phyloP scores from a whole-genome alignment of 2,888 invertebrate species.

The Hirudinaria manillensis region DNA sequence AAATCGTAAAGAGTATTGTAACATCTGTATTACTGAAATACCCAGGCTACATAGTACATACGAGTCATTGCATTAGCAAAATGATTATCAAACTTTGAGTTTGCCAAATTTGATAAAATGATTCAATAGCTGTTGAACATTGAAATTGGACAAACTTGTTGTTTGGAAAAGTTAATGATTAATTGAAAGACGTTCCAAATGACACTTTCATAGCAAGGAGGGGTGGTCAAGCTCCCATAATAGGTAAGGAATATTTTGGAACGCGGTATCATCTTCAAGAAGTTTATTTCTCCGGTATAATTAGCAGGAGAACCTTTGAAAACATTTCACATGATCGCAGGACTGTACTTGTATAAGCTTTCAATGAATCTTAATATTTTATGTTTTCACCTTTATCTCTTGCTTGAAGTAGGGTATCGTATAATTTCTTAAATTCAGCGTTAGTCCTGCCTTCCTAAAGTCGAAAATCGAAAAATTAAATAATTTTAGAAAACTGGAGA shows the following conservation, averaged over 20 bases:
- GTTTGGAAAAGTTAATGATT: not conserved
- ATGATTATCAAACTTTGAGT: too few relatives aligned
- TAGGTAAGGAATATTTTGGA: conserved; percentile 2
- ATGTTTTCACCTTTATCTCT: not conserved
- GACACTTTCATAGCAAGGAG: conserved; percentile 28
- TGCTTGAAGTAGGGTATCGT: too few relatives aligned
- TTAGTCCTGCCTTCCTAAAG: too few relatives aligned
- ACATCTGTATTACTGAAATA: too few relatives aligned
- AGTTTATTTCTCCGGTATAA: not conserved
- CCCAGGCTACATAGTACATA: too few relatives aligned
- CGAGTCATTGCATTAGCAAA: too few relatives aligned
- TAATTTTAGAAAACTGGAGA: too few relatives aligned
- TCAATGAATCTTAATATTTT: not conserved
- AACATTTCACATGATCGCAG: not conserved
- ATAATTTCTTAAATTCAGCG: too few relatives aligned
- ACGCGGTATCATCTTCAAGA: not conserved
- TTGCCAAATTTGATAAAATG: too few relatives aligned
- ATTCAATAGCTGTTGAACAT: not conserved
- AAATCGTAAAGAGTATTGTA: too few relatives aligned
- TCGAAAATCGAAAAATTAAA: too few relatives aligned
- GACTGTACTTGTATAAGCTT: not conserved
- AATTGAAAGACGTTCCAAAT: not conserved
- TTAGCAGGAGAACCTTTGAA: not conserved
- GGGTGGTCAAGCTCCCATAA: conserved; percentile 23
- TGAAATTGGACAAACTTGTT: not conserved